A percentile compares a stretch with the other conserved stretches of the same genome.
These are phyloP conservation scores for Aphaenogaster ashmeadi DNA, from an alignment of 1,140 invertebrate species.

Conservation along the genomic window DNA sequence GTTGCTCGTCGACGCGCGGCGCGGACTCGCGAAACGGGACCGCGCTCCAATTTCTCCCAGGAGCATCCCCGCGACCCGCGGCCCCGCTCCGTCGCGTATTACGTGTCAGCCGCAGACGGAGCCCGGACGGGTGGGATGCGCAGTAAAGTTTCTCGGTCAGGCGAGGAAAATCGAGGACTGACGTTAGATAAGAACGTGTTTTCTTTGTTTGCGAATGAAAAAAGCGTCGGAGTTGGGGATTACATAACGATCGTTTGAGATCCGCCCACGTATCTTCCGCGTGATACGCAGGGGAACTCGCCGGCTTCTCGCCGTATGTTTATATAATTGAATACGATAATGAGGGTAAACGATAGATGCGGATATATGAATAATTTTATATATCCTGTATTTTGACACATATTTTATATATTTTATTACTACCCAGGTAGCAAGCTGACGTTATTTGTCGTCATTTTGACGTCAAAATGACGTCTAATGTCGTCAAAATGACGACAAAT, in stretches of 20 bases:
- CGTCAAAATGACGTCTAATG: no score
- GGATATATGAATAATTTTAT: no score
- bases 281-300: no score
- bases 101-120: background rate
- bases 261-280: background rate
- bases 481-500: no score
- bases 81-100: background rate
- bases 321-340: no score
- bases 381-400: no score
- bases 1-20: background rate
- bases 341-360: no score
- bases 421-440: no score
- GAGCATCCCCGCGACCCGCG: background rate
- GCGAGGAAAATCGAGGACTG: background rate
- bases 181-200: background rate
- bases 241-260: background rate
- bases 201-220: background rate
- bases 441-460: no score
- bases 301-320: no score
- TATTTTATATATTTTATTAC: no score
- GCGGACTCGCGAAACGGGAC: background rate
- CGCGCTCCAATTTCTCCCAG: background rate
- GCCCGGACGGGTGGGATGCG: background rate
- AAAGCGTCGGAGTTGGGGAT: background rate
- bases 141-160: conserved; percentile 4